Base-by-base conservation (phyloP, 2,888 invertebrate species). In the Geophilus truncorum region DNA sequence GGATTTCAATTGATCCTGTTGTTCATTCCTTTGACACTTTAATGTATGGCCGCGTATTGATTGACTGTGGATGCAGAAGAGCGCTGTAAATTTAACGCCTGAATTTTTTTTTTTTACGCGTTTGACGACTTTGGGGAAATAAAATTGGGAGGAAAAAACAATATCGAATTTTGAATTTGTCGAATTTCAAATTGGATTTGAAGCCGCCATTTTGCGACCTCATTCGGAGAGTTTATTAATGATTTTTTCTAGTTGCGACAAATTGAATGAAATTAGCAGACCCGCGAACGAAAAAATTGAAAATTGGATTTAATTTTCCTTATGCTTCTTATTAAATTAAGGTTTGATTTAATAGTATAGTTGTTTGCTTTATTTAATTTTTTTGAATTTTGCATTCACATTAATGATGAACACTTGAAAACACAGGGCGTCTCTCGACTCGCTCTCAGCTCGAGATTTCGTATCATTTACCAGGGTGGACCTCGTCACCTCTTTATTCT, bases 401-500 rank as follows among this genome's bases (percentile, higher is more conserved):
- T 28, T 28, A 25, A 28, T 28, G 25, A 28, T 25, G 70, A 28
- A 15, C 70, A 28, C 70, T 70, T 70, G 28, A 28, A 28, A 70
- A 70, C 62, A 25, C 15, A 15, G 70, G 70, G 70, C 70, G 70
- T 23, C 70, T 51, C 12, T 40, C 70, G 70, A 10, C 70, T 51
- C 12, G 6, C 70, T 25, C 70, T 45, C 18, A 9, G 5, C 70
- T 10, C n/a, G n/a, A n/a, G 70, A 70, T 23, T 28, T 70, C 15
- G 70, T 25, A n/a, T 25, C 70, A 70, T 70, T 70, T 28, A 28
- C 70, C 28, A 25, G 25, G 70, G 70, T 70, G 70, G 70, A 70
- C 70, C 70, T 70, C 70, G 70, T 70, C 70, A 70, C 70, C 70
- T 70, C 70, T 70, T 70, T 25, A 70, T 70, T 70, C 70, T 70